Base-by-base conservation (phyloP, 2,113 vertebrate genomes). In the Cynoglossus semilaevis region DNA sequence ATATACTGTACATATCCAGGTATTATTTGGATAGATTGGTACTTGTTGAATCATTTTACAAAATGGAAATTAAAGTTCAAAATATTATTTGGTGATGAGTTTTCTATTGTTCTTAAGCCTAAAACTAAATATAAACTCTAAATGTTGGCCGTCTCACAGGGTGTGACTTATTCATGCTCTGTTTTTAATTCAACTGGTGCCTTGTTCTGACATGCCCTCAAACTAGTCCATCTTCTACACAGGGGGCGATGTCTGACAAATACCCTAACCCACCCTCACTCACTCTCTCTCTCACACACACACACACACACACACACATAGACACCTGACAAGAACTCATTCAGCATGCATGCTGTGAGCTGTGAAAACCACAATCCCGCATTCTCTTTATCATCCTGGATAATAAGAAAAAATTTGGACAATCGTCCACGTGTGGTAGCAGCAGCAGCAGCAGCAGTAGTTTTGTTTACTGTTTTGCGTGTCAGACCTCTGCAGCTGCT, bases 121-220 rank as follows among this genome's bases (percentile, higher is more conserved):
- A n/a, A n/a, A n/a, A n/a, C n/a, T n/a, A n/a, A n/a, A n/a, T n/a
- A n/a, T n/a, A n/a, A n/a, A n/a, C 22, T 29, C 2, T 29, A 29
- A 29, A 29, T 29, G 22, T 29, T 29, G 2, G 22, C 6, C 22
- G 22, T 29, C 22, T 29, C 22, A 29, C 22, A 29, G 22, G 22
- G 3, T 29, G 22, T 4, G 22, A 29, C 3, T 6, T 29, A 6
- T 29, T 29, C 3, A 29, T 29, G 22, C 22, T 4, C 22, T 29
- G 22, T 29, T 29, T 29, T 29, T 29, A 6, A 29, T 29, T 29
- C 45, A 62, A 70, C 29, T 15, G 10, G 67, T 43, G 51, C 64
- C 63, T 52, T 76, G 87, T 73, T 65, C 16, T 19, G 80, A 64
- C 87, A 81, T 86, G 87, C 40, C 76, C 40, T 74, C 18, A 16